A percentile compares a stretch with the other conserved stretches of the same genome.
Conservation (phyloP, 2,888 invertebrate genomes). For the Limenitis camilla region DNA sequence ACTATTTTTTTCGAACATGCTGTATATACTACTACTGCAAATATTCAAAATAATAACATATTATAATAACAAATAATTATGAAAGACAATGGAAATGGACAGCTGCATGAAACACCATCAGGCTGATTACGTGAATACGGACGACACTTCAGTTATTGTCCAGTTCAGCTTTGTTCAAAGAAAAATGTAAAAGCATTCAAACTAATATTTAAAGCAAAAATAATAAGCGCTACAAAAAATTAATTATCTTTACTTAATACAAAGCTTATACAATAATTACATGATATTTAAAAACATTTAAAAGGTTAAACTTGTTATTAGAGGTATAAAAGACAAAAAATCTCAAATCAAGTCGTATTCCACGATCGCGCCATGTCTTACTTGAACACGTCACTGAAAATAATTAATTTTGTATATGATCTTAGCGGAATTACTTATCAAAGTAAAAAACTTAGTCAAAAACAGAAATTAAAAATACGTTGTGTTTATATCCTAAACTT, state of each 20-base stretch:
- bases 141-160: no score
- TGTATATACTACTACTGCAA: no score
- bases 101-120: no score
- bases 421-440: conserved; percentile 7
- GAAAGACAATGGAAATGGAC: no score
- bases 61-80: no score
- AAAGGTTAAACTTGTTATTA: not conserved
- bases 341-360: no score
- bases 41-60: no score
- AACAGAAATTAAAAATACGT: conserved; percentile 17
- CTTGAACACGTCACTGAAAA: conserved; percentile 10
- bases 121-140: no score
- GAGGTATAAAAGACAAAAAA: no score
- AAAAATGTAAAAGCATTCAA: no score
- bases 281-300: not conserved
- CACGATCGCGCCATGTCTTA: not conserved
- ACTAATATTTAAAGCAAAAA: not conserved
- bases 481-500: conserved; percentile 36
- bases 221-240: not conserved
- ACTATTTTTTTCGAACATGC: no score
- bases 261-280: not conserved
- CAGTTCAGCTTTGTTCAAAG: no score
- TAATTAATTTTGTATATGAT: conserved; percentile 5
- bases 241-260: not conserved
- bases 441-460: conserved; percentile 6